These are phyloP conservation scores for Petrolisthes cinctipes DNA, from an alignment of 2,888 invertebrate genomes.

Conservation along the genomic window DNA sequence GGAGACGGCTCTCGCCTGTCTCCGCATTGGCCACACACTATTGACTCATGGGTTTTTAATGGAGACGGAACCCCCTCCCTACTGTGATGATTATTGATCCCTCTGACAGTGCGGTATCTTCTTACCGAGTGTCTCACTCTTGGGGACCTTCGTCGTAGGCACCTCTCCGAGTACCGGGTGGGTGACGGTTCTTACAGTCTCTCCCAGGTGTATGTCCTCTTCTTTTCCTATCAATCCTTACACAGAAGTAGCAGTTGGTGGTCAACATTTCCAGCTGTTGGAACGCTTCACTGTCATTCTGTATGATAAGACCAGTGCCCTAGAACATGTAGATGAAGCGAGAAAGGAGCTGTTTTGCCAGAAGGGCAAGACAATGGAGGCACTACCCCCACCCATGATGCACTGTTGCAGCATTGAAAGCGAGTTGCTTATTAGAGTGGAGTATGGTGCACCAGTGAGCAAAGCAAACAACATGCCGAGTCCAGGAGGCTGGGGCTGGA, in stretches of 20 bases:
- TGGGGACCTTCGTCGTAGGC: no score
- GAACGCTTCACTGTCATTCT: not conserved
- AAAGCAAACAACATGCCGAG: not conserved
- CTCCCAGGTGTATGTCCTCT: no score
- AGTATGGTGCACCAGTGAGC: slow-evolving; percentile 20
- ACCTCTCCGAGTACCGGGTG: no score
- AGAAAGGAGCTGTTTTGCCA: not conserved
- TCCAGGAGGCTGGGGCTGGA: slow-evolving; percentile 6
- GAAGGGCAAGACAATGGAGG: slow-evolving; percentile 22
- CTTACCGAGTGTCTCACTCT: no score
- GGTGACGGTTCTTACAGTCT: no score
- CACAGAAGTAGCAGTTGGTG: not conserved
- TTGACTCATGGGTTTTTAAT: no score
- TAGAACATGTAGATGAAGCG: not conserved
- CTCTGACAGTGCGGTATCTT: no score
- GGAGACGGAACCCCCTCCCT: no score
- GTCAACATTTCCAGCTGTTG: not conserved
- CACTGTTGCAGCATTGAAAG: slow-evolving; percentile 4
- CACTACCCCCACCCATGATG: slow-evolving; percentile 23
- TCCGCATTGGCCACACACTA: no score
- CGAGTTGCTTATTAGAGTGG: not conserved
- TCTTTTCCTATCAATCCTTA: not conserved
- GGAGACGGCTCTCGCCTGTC: no score
- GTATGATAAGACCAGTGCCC: no score
- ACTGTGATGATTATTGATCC: no score